Evolutionary conservation across 2,888 invertebrate genomes (phyloP).

Genomic region (Sinodicranocentrus sp.): DNA sequence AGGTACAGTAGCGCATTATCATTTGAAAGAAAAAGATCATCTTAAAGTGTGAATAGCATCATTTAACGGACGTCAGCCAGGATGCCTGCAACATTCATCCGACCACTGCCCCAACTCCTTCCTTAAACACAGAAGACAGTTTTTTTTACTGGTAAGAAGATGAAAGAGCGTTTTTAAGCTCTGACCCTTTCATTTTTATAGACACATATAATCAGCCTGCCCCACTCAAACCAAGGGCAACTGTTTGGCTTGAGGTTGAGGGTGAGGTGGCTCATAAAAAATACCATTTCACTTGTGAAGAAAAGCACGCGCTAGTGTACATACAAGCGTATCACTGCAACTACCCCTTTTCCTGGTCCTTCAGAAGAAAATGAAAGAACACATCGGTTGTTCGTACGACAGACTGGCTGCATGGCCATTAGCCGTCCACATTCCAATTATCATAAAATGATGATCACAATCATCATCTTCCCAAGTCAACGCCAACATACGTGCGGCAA

Average conservation of each 20-base stretch:
- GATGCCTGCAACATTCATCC: slow-evolving; percentile 22
- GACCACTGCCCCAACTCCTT: neutral
- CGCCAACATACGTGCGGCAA: no score
- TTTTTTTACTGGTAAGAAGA: slow-evolving; percentile 26
- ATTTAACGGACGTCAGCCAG: slow-evolving; percentile 38
- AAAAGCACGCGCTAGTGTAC: slow-evolving; percentile 49
- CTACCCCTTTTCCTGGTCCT: slow-evolving; percentile 10
- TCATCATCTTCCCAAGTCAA: slow-evolving; percentile 29
- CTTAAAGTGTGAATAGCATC: slow-evolving; percentile 28
- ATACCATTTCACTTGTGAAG: slow-evolving; percentile 17
- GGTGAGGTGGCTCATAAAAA: slow-evolving; percentile 55
- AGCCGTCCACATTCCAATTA: slow-evolving; percentile 57
- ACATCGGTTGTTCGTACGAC: slow-evolving; percentile 26
- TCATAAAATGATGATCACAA: slow-evolving; percentile 38
- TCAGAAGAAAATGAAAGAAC: neutral
- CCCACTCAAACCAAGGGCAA: slow-evolving; percentile 8
- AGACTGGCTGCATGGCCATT: slow-evolving; percentile 57
- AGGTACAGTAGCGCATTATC: no score
- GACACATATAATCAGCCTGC: slow-evolving; percentile 18
- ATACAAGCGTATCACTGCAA: slow-evolving; percentile 8
- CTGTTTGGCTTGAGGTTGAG: slow-evolving; percentile 36
- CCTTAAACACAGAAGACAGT: slow-evolving; percentile 32
- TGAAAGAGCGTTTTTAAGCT: slow-evolving; percentile 51
- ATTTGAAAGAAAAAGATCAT: slow-evolving; percentile 52
- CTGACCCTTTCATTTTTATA: slow-evolving; percentile 58